Base-by-base conservation (phyloP, 2,888 invertebrate species). In the Xylota segnis region DNA sequence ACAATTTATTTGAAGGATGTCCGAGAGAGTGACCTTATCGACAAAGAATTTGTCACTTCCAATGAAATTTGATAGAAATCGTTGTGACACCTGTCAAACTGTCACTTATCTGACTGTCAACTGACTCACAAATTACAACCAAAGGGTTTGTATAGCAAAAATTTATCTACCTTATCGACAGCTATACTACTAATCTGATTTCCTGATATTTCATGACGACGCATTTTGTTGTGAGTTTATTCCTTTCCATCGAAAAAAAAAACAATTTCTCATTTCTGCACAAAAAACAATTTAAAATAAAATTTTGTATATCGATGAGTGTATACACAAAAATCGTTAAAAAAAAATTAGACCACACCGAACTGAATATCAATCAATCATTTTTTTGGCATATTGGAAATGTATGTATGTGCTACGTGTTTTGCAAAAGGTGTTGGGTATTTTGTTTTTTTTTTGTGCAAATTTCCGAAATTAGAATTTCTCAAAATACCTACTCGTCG, bases 301-400 rank as follows among this genome's bases (percentile, higher is more conserved):
- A 47, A 47, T 47, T 47, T 16, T 40, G 12, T n/a, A 40, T 12
- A 4, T 34, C 10, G 40, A 12, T 4, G 1, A 40, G 40, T 40
- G 40, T 40, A 40, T 12, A n/a, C 40, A 37, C 6, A 37, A 37
- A 37, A 37, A 9, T 40, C 4, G 4, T 14, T 23, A 61, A 40
- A 61, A 52, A 3, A 14, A 63, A 52, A 76, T 63, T 63, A 58
- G 82, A 82, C 75, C 82, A 68, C 59, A 70, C 63, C 56, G 16
- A 40, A 29, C 45, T 72, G 45, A 61, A 65, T 83, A 77, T 61
- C 77, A 71, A 72, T 77, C 77, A 77, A 72, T 77, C 71, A 83
- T 14, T 70, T 50, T n/a, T n/a, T 63, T 76, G 71, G 58, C 71
- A 52, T 50, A 65, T 59, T 76, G 63, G 43, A 75, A 82, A 61